A percentile compares a stretch with the other conserved stretches of the same genome.
Conservation (phyloP, 2,113 vertebrate genomes). For the Grammomys surdaster region DNA sequence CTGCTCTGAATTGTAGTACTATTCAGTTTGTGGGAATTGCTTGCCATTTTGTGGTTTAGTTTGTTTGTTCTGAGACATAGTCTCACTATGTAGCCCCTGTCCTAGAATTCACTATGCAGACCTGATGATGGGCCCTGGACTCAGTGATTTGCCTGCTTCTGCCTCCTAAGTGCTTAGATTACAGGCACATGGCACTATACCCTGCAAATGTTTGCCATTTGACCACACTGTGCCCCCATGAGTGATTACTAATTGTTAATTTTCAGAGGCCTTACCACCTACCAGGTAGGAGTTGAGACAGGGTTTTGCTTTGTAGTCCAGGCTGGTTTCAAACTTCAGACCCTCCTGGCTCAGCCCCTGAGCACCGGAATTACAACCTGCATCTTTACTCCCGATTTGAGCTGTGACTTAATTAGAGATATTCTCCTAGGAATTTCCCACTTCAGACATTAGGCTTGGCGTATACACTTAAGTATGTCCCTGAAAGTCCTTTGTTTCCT, state of each 20-base stretch:
- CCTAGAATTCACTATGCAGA: neutral
- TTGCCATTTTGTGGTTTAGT: neutral
- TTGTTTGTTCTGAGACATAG: neutral
- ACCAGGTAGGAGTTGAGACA: neutral
- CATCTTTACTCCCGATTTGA: neutral
- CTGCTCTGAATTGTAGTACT: slow-evolving; percentile 16
- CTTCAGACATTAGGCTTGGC: neutral
- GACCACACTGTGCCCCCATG: neutral
- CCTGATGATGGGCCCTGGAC: neutral
- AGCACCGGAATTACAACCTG: neutral
- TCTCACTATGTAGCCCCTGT: neutral
- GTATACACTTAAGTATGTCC: neutral
- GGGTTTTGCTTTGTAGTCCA: neutral
- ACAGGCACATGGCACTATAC: neutral
- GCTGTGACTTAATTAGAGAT: slow-evolving; percentile 10
- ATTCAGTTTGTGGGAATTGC: neutral
- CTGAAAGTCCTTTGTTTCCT: neutral
- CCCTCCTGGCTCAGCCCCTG: neutral
- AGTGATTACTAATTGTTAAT: neutral
- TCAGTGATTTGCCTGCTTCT: neutral
- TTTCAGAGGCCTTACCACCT: neutral
- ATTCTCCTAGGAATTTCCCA: neutral
- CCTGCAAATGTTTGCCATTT: neutral
- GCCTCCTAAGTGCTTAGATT: neutral
- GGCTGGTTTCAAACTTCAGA: neutral